Evolutionary conservation across 2,113 vertebrate species (phyloP), one percentile per base, ranked within the genome.

Genomic region (Perca flavescens): DNA sequence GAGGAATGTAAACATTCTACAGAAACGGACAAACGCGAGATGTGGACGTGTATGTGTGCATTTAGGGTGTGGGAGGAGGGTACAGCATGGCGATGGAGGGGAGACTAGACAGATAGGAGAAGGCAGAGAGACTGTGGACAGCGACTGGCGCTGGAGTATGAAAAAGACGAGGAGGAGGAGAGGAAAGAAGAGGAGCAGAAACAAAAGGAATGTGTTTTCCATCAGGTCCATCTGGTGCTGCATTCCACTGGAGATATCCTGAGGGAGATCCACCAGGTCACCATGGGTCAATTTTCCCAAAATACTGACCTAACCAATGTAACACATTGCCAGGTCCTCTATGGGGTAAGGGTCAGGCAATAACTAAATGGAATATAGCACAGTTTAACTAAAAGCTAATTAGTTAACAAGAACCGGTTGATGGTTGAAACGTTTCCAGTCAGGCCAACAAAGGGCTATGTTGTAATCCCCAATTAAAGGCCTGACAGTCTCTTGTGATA

Each of bases 171-270:
- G 67, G 57, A 77, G 70, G 36, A 79, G 3, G 34, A 78, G 19
- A 69, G 80, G 62, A 78, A 58, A 69, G 47, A 88, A 54, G 80
- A 80, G 31, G 50, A 72, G 79, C 74, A 40, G 56, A 80, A 84
- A 79, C 5, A 43, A 61, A 49, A 72, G 65, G 82, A 92, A 94
- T 92, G 92, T 71, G 77, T 92, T 91, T 92, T 88, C 91, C 87
- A 91, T 88, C 84, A 91, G 78, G 89, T 87, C 85, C 95, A 93
- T 90, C 85, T 93, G 90, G 91, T 63, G 89, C 65, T 81, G 87
- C 90, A 86, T 93, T 94, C 92, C 91, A 76, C 57, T 46, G 54
- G 31, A 85, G 79, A 82, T 81, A 86, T 91, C 90, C 85, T 80
- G 56, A 87, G 92, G 86, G 89, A 85, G 67, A 89, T 74, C 71